Evolutionary conservation across 2,113 vertebrate species (phyloP).

Genomic region (Fregata magnificens): DNA sequence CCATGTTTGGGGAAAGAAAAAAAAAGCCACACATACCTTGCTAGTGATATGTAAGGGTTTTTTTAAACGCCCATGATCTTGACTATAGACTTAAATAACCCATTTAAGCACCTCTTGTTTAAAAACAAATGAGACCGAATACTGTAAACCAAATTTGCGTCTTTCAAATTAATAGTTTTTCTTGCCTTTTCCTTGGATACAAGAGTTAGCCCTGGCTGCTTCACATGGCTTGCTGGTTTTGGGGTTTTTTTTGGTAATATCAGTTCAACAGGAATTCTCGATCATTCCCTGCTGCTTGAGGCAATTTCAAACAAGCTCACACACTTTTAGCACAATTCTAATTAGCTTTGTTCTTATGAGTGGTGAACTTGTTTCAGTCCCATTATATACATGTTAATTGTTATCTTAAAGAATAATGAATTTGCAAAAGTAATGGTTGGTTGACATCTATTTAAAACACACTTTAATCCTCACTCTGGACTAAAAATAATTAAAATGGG

Average conservation of each 20-base stretch:
- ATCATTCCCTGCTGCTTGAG: conserved; percentile 28
- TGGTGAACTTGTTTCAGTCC: conserved; percentile 26
- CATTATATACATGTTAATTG: conserved; percentile 38
- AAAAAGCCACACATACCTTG: background rate
- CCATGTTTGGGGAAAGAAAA: background rate
- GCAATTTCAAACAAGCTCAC: conserved; percentile 37
- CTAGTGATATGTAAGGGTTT: fast-evolving
- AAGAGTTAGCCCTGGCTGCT: background rate
- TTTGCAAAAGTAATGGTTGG: background rate
- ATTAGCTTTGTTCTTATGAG: conserved; percentile 48
- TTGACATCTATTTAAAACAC: background rate
- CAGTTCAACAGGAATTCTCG: background rate
- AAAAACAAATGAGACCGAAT: background rate
- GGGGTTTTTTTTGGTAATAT: background rate
- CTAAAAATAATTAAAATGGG: background rate
- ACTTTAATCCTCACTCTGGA: background rate
- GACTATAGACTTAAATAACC: background rate
- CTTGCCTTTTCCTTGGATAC: background rate
- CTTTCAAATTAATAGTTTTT: background rate
- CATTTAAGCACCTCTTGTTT: background rate
- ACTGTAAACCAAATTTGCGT: background rate
- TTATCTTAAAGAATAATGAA: conserved; percentile 23
- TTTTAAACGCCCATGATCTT: background rate
- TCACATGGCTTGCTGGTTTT: background rate
- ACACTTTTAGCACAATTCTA: background rate